These are phyloP conservation scores for Noctua comes DNA, from an alignment of 2,888 invertebrate species.

Conservation along the genomic window DNA sequence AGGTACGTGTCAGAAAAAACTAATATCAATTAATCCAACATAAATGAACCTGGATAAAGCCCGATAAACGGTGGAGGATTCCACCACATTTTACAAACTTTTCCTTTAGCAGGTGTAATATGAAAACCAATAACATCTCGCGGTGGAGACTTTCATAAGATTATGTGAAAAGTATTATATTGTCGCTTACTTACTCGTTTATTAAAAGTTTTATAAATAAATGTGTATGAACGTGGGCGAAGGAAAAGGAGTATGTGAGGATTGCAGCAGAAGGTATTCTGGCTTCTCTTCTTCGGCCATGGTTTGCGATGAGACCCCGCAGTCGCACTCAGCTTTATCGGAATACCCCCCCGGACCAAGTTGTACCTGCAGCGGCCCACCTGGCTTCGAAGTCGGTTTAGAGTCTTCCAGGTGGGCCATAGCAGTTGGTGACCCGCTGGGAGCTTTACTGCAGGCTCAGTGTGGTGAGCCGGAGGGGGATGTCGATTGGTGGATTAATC, in stretches of 20 bases:
- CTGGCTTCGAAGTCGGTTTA: too few species aligned
- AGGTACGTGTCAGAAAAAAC: background rate
- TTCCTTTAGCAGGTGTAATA: slow-evolving; percentile 26
- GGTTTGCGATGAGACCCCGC: too few species aligned
- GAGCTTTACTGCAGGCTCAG: too few species aligned
- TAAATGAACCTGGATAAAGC: slow-evolving; percentile 11
- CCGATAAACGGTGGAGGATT: slow-evolving; percentile 18
- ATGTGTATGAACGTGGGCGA: background rate
- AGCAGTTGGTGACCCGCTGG: too few species aligned
- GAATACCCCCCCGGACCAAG: too few species aligned
- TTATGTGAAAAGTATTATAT: slow-evolving; percentile 38
- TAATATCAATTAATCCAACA: slow-evolving; percentile 10
- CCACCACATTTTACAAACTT: slow-evolving; percentile 48
- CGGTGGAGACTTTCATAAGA: slow-evolving; percentile 39
- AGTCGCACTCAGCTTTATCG: too few species aligned
- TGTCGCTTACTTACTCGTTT: slow-evolving; percentile 17
- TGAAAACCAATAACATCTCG: slow-evolving; percentile 54
- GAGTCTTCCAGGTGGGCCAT: too few species aligned
- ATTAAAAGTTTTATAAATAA: slow-evolving; percentile 17
- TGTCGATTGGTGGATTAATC: too few species aligned
- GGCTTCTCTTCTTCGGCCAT: background rate
- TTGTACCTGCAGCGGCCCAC: too few species aligned
- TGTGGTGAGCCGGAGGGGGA: too few species aligned
- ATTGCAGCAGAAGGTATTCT: background rate
- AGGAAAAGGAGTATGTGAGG: background rate